Evolutionary conservation across 2,797 vertebrate genomes (phyloP).

Genomic region (Phataginus tetradactyla): DNA sequence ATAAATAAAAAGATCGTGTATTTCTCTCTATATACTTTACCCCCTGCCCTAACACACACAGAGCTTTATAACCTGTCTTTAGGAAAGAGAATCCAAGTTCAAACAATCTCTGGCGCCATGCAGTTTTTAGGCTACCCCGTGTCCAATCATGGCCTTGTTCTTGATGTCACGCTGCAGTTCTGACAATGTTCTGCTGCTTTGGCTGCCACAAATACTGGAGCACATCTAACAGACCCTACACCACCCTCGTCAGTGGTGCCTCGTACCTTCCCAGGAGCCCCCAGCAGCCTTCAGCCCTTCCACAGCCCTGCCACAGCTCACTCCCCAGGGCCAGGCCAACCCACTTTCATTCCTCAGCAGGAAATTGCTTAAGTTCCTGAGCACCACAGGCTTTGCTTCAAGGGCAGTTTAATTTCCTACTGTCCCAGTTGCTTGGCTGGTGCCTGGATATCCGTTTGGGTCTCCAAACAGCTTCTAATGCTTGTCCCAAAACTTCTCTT

Average conservation of each 20-base stretch:
- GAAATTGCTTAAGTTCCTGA: background rate
- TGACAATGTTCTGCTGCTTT: background rate
- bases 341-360: background rate
- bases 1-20: background rate
- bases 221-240: background rate
- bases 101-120: background rate
- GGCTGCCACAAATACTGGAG: too few relatives aligned
- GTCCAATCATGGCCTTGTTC: background rate
- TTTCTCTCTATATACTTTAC: background rate
- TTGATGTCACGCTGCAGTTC: background rate
- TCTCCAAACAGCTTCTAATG: background rate
- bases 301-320: fast-evolving
- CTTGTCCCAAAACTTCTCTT: background rate
- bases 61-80: background rate
- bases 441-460: background rate
- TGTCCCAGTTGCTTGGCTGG: background rate
- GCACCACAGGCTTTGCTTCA: background rate
- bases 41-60: background rate
- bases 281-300: background rate
- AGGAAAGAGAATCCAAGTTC: background rate
- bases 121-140: background rate
- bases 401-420: background rate
- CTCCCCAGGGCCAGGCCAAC: background rate
- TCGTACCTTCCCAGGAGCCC: too few relatives aligned
- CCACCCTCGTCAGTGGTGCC: background rate